Base-by-base conservation (phyloP, 2,888 invertebrate genomes). In the Amblyteles armatorius region DNA sequence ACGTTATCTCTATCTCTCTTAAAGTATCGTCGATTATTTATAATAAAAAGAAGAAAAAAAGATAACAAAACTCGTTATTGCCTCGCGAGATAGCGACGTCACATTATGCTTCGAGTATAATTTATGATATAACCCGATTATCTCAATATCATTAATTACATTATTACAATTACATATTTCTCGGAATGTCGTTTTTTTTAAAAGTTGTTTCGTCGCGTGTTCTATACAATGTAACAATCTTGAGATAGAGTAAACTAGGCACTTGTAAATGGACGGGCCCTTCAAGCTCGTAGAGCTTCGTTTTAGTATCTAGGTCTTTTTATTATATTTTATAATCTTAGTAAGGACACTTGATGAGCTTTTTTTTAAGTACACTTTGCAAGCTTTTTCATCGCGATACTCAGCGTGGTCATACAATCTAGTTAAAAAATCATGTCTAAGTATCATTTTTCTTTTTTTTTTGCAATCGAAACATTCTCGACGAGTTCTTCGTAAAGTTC, bases 351-450 rank as follows among this genome's bases (percentile, higher is more conserved):
- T 91, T 91, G 79, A 87, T 83, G 84, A 88, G 74, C 79, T 63
- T 63, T 68, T 84, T 78, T 60, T 90, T 91, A 92, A 91, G 91
- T 92, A 91, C 92, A 92, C 91, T 91, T 91, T 69, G 87, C 84
- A 81, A 85, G 80, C 71, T 71, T 78, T 83, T 50, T 67, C 76
- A 22, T 72, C 68, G 48, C 48, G 65, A 52, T 67, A 69, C 69
- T 73, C 55, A 60, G 69, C 76, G 48, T 68, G 11, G 65, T 57
- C 19, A 1, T 13, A 65, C 50, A 44, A 79, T 69, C 57, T 44
- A 0, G 19, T 44, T 2, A 29, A 60, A 19, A 60, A 22, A 79
- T 26, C 9, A 72, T 16, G 19, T 52, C 33, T 7, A 36, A 67
- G 11, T 29, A 67, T 52, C 5, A 52, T 26, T 50, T 26, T 16